phyloP scores from a whole-genome alignment of 2,797 vertebrate species.

The Aselliscus stoliczkanus region DNA sequence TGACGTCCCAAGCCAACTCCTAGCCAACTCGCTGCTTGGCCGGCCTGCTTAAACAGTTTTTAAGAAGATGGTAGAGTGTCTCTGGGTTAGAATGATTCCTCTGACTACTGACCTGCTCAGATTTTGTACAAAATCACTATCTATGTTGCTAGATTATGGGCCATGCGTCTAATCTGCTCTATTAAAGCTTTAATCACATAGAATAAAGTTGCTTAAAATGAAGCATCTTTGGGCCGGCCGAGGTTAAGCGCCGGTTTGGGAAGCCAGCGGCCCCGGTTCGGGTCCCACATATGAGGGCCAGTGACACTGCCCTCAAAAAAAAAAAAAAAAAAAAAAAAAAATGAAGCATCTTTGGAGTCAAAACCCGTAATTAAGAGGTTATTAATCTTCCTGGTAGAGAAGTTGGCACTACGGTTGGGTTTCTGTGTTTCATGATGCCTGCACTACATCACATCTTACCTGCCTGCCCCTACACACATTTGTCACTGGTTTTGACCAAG shows the following conservation, averaged over 20 bases:
- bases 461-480: fast-evolving
- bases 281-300: too few relatives aligned
- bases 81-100: neutral
- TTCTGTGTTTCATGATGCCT: neutral
- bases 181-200: neutral
- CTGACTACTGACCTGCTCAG: neutral
- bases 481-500: neutral
- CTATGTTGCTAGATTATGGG: neutral
- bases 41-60: neutral
- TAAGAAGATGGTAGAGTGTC: neutral
- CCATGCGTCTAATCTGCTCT: neutral
- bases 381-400: neutral
- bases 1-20: too few relatives aligned
- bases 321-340: too few relatives aligned
- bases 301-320: too few relatives aligned
- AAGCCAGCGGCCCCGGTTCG: too few relatives aligned
- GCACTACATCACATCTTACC: neutral
- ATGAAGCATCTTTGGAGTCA: too few relatives aligned
- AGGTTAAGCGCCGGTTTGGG: too few relatives aligned
- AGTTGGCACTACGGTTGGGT: fast-evolving
- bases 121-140: neutral
- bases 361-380: neutral
- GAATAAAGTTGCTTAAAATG: neutral
- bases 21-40: too few relatives aligned
- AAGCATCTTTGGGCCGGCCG: neutral